Conservation (phyloP, 2,113 vertebrate species). For the Eudyptes chrysolophus region DNA sequence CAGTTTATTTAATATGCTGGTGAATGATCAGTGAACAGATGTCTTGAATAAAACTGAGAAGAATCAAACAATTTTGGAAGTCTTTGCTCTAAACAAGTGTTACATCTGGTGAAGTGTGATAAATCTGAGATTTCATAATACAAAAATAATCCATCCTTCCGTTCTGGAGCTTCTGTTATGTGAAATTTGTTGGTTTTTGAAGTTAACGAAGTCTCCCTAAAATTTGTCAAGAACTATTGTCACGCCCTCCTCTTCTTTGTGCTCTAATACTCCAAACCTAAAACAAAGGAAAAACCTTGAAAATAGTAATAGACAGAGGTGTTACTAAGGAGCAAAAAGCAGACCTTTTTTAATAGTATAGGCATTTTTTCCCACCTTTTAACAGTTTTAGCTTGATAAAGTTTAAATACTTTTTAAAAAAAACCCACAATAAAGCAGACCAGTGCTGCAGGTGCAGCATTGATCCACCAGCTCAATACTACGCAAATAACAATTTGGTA, state of each 20-base stretch:
- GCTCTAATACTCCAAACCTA: neutral
- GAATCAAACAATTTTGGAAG: neutral
- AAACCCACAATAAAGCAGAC: fast-evolving
- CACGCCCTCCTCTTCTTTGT: neutral
- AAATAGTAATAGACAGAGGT: neutral
- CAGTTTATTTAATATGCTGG: neutral
- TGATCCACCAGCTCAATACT: neutral
- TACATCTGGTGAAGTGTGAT: neutral
- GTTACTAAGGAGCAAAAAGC: neutral
- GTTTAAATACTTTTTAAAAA: neutral
- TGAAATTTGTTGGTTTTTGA: neutral
- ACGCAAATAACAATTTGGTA: neutral
- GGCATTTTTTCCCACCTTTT: neutral
- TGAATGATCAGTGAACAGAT: neutral
- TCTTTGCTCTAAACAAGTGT: neutral
- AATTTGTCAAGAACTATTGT: neutral
- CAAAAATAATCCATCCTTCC: neutral
- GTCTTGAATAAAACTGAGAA: neutral
- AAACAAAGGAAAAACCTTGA: neutral
- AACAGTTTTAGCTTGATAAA: neutral
- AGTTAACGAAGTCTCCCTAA: neutral
- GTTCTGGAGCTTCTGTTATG: neutral
- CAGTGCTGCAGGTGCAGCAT: neutral
- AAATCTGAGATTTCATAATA: neutral
- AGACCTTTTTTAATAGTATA: neutral